These are phyloP conservation scores for Gymnothorax javanicus DNA, from an alignment of 2,797 vertebrate species.

Conservation along the genomic window DNA sequence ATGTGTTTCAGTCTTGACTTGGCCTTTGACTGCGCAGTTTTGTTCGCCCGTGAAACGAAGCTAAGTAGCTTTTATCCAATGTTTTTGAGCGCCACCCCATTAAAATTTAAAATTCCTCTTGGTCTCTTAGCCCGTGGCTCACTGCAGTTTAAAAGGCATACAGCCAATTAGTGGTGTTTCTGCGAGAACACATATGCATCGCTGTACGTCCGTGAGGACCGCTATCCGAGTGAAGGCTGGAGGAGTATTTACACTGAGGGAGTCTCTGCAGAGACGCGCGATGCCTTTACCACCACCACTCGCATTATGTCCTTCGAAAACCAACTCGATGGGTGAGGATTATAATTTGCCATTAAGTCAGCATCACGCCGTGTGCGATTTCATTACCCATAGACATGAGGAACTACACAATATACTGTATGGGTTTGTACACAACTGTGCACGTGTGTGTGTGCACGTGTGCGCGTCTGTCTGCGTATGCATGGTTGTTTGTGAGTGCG, in stretches of 20 bases:
- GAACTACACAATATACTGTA: constrained; percentile 17
- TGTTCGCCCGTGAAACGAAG: not conserved
- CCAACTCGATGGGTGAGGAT: not conserved
- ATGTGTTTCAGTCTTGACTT: constrained; percentile 7
- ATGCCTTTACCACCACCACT: not conserved
- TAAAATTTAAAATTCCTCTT: constrained; percentile 21
- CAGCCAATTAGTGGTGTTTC: constrained; percentile 25
- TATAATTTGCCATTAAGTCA: not conserved
- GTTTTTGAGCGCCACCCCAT: constrained; percentile 16
- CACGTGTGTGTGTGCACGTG: constrained; percentile 31
- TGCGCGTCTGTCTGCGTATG: constrained; percentile 22
- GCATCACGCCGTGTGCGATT: constrained; percentile 20
- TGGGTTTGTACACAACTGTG: constrained; percentile 35
- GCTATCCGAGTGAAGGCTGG: not conserved
- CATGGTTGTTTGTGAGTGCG: constrained; percentile 40
- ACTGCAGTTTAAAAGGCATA: constrained; percentile 20
- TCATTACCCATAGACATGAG: not conserved
- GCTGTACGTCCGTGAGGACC: not conserved
- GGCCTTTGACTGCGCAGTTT: not conserved
- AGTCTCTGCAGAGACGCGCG: not conserved
- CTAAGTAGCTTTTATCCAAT: constrained; percentile 13
- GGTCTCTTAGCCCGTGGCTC: constrained; percentile 21
- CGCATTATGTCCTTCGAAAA: not conserved
- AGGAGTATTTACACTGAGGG: constrained; percentile 52
- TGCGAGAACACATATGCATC: constrained; percentile 11